Evolutionary conservation across 2,113 vertebrate genomes (phyloP).

Genomic region (Bufo gargarizans): DNA sequence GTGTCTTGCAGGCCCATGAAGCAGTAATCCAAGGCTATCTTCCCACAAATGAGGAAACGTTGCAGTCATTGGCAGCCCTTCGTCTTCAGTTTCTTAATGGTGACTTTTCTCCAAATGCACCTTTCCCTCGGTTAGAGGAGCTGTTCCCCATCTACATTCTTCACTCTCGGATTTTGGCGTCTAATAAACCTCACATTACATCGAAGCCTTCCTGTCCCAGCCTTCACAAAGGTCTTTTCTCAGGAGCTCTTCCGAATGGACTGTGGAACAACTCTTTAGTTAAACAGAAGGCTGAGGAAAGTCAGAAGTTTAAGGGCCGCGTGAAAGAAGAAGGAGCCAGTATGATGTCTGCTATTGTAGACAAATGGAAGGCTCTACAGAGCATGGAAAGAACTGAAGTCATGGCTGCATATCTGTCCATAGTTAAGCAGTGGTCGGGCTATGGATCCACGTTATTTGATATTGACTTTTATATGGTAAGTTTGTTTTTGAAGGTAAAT

Average conservation of each 20-base stretch:
- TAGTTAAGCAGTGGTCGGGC: conserved; percentile 89
- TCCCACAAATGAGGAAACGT: conserved; percentile 84
- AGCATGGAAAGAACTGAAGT: conserved; percentile 86
- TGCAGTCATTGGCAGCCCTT: conserved; percentile 85
- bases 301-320: conserved; percentile 74
- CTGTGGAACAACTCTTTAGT: conserved; percentile 80
- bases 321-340: conserved; percentile 80
- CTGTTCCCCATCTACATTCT: conserved; percentile 77
- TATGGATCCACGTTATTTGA: conserved; percentile 94
- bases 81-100: conserved; percentile 86
- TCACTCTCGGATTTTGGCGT: conserved; percentile 73
- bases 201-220: conserved; percentile 69
- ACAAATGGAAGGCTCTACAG: conserved; percentile 86
- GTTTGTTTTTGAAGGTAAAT: too few relatives aligned
- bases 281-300: conserved; percentile 82
- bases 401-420: conserved; percentile 87
- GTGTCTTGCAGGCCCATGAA: conserved; percentile 79
- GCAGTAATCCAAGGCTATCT: conserved; percentile 87
- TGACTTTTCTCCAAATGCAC: conserved; percentile 81
- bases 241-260: conserved; percentile 71
- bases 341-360: conserved; percentile 81
- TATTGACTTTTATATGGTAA: conserved; percentile 87
- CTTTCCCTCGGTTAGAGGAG: conserved; percentile 83
- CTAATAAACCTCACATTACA: conserved; percentile 64
- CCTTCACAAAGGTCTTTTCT: conserved; percentile 77